Evolutionary conservation across 2,113 vertebrate species (phyloP), one percentile per base, ranked within the genome.

Genomic region (Beaufortia kweichowensis): DNA sequence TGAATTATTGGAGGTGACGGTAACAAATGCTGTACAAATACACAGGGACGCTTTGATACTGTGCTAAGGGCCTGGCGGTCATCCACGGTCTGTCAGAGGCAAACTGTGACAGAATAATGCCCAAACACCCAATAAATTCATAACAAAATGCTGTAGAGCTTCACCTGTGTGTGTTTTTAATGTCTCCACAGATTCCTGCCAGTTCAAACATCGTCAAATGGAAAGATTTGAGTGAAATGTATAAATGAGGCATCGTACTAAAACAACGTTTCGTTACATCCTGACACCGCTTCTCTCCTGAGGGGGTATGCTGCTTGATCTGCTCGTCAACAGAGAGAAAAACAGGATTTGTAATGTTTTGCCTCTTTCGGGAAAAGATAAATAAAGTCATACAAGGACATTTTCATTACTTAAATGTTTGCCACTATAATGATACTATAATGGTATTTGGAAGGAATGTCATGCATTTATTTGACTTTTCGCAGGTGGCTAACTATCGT

Each of bases 11-110:
- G 35, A 75, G 70, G 73, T 71, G 77, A 68, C 24, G 11, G 55
- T 33, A 68, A 75, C 19, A 11, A 43, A 75, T 24, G 62, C 77
- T 53, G 64, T 68, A 46, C 57, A 69, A 69, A 77, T 50, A 69
- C 56, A 70, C 76, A 14, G 10, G 21, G 35, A 4, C 23, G 64
- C 46, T 66, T 69, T 75, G 76, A 69, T 50, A 59, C 26, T 33
- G 7, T 11, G 3, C 43, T 66, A 26, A 71, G n/a, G 43, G 19
- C 24, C 28, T 77, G 39, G 17, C 2, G 9, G 50, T 78, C 62
- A 7, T 35, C 26, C 57, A 48, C 56, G 33, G 56, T 3, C 64
- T 48, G 70, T 28, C 80, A 74, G 53, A 73, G 74, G 74, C 55
- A 77, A 59, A 68, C 53, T 19, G 1, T 67, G 70, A 26, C 24